These are phyloP conservation scores for Pongo abelii DNA, from an alignment of 2,113 vertebrate genomes.

Conservation along the genomic window DNA sequence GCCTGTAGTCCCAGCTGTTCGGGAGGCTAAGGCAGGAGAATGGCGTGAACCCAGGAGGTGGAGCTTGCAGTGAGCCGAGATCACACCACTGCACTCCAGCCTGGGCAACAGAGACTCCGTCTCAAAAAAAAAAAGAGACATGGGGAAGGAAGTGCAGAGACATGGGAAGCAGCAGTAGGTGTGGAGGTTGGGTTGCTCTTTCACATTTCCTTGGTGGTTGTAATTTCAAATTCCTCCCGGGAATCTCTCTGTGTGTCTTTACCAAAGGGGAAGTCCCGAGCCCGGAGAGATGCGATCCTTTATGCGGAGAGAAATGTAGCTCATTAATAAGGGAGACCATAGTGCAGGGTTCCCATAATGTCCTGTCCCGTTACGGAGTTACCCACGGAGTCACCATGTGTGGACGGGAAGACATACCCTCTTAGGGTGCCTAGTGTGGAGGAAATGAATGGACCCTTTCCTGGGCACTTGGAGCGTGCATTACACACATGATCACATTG, in stretches of 20 bases:
- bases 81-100: no score
- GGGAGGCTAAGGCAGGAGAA: no score
- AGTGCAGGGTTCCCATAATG: no score
- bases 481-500: rapidly evolving
- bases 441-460: neutral
- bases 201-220: neutral
- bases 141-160: neutral
- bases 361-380: neutral
- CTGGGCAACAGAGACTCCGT: no score
- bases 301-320: neutral
- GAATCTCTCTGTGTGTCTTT: no score
- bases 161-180: rapidly evolving
- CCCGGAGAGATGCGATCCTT: neutral
- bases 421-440: neutral
- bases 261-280: neutral
- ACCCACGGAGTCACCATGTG: rapidly evolving
- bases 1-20: no score
- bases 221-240: neutral
- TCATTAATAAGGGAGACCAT: neutral
- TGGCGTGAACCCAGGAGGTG: rapidly evolving
- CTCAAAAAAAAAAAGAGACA: neutral
- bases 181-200: rapidly evolving
- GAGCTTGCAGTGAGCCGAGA: no score
- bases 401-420: neutral
- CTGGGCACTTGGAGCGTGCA: rapidly evolving